Evolutionary conservation across 2,888 invertebrate genomes (phyloP), one percentile per base, ranked within the genome.

Genomic region (Sphaerophoria taeniata): DNA sequence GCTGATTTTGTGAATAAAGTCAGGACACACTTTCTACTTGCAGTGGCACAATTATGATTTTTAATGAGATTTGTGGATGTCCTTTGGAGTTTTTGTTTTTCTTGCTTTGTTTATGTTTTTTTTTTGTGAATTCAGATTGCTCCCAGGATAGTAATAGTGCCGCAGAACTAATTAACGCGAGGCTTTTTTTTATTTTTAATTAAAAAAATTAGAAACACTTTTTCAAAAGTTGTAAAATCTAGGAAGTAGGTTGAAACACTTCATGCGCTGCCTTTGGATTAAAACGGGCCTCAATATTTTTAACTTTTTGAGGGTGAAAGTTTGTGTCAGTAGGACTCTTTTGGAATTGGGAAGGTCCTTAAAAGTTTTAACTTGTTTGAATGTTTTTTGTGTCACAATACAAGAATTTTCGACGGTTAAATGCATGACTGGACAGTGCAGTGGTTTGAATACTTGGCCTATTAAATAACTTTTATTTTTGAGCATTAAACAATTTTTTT

Each of bases 31-130:
- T 69, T 55, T 39, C 39, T 79, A 9, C 43, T 43, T 73, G 74
- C 74, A 74, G 80, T 69, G 56, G 56, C 36, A 63, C 78, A 83
- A 83, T 83, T 83, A 83, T n/a, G 78, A 83, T n/a, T n/a, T n/a
- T n/a, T n/a, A n/a, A n/a, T n/a, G n/a, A n/a, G n/a, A n/a, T n/a
- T n/a, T 82, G 67, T 77, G 73, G 77, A 69, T 73, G 73, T 78
- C 69, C 73, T 73, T 83, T 63, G 6, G 56, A 58, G 6, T 49
- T n/a, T 56, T 43, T 24, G 6, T 43, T 49, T 16, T 63, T 61
- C 45, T n/a, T 16, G 61, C n/a, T 51, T 36, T 12, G 11, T 7
- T 14, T 14, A 45, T n/a, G 43, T 58, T 14, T 16, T 14, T 36
- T 49, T 16, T 49, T 12, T 49, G 5, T 6, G 9, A 34, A 33